phyloP scores from a whole-genome alignment of 1,140 invertebrate genomes.

The Lepidurus packardi region DNA sequence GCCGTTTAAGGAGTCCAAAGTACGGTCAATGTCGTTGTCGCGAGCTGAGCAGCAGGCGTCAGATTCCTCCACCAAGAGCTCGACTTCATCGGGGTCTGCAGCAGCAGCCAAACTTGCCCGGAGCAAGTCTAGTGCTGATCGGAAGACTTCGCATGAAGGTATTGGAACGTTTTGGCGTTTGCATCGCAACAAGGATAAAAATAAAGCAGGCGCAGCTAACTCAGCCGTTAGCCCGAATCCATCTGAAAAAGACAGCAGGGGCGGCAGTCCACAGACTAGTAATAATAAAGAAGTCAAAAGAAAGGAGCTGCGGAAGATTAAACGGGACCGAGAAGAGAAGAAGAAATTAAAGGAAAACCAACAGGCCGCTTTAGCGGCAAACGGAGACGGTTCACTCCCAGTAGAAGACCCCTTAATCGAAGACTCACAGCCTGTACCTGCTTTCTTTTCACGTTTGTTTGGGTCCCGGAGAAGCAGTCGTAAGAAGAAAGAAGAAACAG shows the following conservation, averaged over 20 bases:
- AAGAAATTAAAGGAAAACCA: slow-evolving; percentile 28
- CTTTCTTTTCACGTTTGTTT: slow-evolving; percentile 28
- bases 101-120: slow-evolving; percentile 33
- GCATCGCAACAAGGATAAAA: background rate
- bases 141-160: slow-evolving; percentile 31
- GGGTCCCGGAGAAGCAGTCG: slow-evolving; percentile 19
- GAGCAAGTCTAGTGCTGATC: slow-evolving; percentile 34
- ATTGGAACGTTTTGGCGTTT: slow-evolving; percentile 16
- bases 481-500: background rate
- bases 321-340: slow-evolving; percentile 33
- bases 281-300: slow-evolving; percentile 1
- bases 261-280: background rate
- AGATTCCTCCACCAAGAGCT: background rate
- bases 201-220: slow-evolving; percentile 4
- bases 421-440: slow-evolving; percentile 1
- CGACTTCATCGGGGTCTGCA: slow-evolving; percentile 9
- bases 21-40: slow-evolving; percentile 31
- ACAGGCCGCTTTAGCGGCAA: background rate
- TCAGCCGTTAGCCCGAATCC: background rate
- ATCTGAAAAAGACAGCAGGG: background rate
- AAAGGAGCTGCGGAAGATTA: slow-evolving; percentile 30
- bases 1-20: slow-evolving; percentile 24
- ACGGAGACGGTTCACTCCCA: background rate
- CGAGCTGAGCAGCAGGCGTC: slow-evolving; percentile 26
- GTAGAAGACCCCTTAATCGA: background rate